These are phyloP conservation scores for Petrolisthes cinctipes DNA, from an alignment of 2,888 invertebrate species.

Conservation along the genomic window DNA sequence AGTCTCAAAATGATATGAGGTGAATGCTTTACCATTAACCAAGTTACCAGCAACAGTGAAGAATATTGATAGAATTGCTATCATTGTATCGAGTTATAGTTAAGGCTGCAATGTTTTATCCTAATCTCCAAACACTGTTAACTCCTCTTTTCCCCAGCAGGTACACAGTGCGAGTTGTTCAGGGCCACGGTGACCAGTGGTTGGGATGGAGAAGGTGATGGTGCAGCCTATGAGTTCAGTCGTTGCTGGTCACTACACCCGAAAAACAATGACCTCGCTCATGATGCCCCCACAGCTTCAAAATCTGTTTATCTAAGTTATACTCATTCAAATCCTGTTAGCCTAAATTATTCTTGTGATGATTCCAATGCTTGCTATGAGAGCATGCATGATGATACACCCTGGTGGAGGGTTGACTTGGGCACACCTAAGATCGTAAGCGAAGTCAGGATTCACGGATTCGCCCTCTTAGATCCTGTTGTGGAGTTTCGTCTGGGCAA, in stretches of 20 bases:
- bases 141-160: not conserved
- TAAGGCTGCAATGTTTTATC: no score
- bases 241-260: constrained; percentile 24
- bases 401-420: constrained; percentile 36
- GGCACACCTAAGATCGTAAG: not conserved
- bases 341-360: not conserved
- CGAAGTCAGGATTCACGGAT: not conserved
- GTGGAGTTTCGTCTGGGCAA: constrained; percentile 35
- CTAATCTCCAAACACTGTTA: no score
- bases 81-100: no score
- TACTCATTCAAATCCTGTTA: not conserved
- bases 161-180: not conserved
- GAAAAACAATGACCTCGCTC: not conserved
- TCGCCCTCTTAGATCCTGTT: not conserved
- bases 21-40: no score
- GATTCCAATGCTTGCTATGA: constrained; percentile 8
- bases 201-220: constrained; percentile 4
- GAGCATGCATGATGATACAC: not conserved
- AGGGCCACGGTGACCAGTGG: constrained; percentile 14
- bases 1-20: no score
- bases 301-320: not conserved
- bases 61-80: no score
- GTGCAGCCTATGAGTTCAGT: not conserved
- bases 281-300: not conserved
- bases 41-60: no score